Evolutionary conservation across 2,888 invertebrate genomes (phyloP).

Genomic region (Metopia argyrocephala): DNA sequence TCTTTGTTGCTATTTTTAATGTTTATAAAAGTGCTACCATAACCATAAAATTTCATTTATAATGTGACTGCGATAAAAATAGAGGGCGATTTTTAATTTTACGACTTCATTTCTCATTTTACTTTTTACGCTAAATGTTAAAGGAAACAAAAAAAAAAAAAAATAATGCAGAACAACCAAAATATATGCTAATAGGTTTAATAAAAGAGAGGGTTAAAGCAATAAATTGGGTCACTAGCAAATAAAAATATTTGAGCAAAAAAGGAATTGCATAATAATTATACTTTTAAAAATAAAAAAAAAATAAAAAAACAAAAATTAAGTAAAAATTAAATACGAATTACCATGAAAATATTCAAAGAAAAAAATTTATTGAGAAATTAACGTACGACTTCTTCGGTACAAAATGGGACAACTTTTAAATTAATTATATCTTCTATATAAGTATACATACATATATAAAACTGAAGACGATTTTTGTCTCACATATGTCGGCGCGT

Average conservation of each 20-base stretch:
- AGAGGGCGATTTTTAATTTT: constrained; percentile 36
- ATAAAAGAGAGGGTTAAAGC: constrained; percentile 5
- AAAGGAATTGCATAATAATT: too few species aligned
- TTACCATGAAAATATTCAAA: too few species aligned
- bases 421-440: too few species aligned
- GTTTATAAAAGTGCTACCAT: constrained; percentile 34
- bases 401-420: too few species aligned
- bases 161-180: neutral
- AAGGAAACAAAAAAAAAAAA: neutral
- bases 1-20: constrained; percentile 6
- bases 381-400: too few species aligned
- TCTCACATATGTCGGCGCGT: too few species aligned
- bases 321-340: too few species aligned
- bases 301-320: too few species aligned
- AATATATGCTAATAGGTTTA: neutral
- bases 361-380: too few species aligned
- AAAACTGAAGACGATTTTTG: too few species aligned
- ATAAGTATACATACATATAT: too few species aligned
- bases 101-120: constrained; percentile 21
- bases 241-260: constrained; percentile 42
- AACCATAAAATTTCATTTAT: constrained; percentile 46
- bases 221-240: constrained; percentile 40
- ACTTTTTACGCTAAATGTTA: neutral
- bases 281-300: too few species aligned
- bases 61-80: constrained; percentile 19